These are phyloP conservation scores for Parazoanthus swiftii DNA, from an alignment of 92 coral and sea anemone species.

Conservation along the genomic window DNA sequence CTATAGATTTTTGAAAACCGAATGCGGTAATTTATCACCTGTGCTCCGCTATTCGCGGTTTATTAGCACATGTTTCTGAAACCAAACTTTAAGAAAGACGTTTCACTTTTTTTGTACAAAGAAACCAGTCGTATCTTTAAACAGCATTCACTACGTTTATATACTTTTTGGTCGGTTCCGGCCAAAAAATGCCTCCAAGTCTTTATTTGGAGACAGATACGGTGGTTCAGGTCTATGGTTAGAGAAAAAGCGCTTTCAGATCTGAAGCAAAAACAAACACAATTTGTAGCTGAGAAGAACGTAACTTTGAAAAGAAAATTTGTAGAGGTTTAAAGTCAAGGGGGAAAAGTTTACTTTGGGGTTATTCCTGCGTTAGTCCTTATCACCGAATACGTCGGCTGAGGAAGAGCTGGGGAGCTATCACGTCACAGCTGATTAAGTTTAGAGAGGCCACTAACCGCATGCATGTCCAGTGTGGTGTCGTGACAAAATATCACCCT, in stretches of 20 bases:
- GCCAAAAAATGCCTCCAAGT: neutral
- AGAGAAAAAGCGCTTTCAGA: neutral
- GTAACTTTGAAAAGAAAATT: too few species aligned
- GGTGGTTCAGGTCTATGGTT: neutral
- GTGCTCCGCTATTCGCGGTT: neutral
- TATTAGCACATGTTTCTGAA: too few species aligned
- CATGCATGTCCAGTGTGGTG: slow-evolving; percentile 50
- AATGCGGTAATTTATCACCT: neutral
- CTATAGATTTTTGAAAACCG: neutral
- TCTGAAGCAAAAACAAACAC: neutral
- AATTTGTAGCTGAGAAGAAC: neutral
- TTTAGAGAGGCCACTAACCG: slow-evolving; percentile 34
- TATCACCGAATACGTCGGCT: neutral
- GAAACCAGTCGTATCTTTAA: neutral
- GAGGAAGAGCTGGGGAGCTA: neutral
- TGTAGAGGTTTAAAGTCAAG: too few species aligned
- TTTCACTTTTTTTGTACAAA: too few species aligned
- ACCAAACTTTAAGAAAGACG: too few species aligned
- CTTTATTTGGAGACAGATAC: neutral
- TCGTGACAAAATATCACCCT: slow-evolving; percentile 69
- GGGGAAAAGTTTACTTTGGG: too few species aligned
- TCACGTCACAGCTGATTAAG: neutral
- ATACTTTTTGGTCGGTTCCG: too few species aligned
- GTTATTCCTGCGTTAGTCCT: too few species aligned
- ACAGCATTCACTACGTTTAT: neutral